Evolutionary conservation across 2,888 invertebrate genomes (phyloP).

Genomic region (Merodon equestris): DNA sequence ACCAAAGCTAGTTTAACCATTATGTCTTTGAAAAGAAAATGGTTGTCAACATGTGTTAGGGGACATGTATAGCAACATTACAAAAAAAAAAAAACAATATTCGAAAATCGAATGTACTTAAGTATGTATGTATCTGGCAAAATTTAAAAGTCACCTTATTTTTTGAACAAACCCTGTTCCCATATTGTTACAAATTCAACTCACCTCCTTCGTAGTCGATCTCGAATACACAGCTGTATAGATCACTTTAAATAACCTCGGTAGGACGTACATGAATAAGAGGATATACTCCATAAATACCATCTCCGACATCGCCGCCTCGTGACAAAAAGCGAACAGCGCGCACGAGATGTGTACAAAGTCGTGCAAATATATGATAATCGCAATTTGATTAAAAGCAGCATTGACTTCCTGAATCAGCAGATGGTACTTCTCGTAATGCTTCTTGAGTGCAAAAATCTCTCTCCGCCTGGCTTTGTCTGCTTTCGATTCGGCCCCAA

Average conservation of each 20-base stretch:
- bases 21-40: too few species aligned
- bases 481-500: neutral
- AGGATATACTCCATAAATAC: slow-evolving; percentile 70
- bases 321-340: slow-evolving; percentile 74
- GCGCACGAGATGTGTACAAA: slow-evolving; percentile 74
- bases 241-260: slow-evolving; percentile 73
- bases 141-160: too few species aligned
- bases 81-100: too few species aligned
- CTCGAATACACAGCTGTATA: slow-evolving; percentile 72
- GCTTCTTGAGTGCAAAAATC: slow-evolving; percentile 66
- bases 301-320: slow-evolving; percentile 67
- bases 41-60: too few species aligned
- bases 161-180: too few species aligned
- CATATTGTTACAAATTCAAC: too few species aligned
- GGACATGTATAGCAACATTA: too few species aligned
- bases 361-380: slow-evolving; percentile 73
- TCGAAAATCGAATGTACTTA: too few species aligned
- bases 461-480: neutral
- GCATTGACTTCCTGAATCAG: slow-evolving; percentile 72
- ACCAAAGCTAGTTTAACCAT: too few species aligned
- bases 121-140: too few species aligned
- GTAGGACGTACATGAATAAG: slow-evolving; percentile 71
- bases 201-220: slow-evolving; percentile 72
- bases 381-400: slow-evolving; percentile 70
- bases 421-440: slow-evolving; percentile 70